Evolutionary conservation across 2,113 vertebrate genomes (phyloP).

Genomic region (Sinocyclocheilus anophthalmus): DNA sequence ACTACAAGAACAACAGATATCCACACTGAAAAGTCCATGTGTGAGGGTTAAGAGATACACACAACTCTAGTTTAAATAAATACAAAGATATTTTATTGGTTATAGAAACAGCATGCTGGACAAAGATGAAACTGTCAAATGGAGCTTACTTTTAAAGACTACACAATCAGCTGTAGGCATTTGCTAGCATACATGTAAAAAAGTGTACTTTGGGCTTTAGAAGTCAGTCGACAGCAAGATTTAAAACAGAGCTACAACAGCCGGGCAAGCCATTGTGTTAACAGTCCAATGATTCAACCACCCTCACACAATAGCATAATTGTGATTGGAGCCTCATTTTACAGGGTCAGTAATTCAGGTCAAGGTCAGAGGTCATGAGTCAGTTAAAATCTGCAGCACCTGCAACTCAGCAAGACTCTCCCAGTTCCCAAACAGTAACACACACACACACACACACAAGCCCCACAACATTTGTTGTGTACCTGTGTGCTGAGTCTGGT

Average conservation of each 20-base stretch:
- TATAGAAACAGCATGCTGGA: no score
- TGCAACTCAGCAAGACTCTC: constrained; percentile 32
- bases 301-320: constrained; percentile 14
- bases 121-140: not conserved
- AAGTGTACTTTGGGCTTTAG: not conserved
- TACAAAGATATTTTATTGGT: no score
- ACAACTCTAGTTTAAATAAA: not conserved
- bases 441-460: not conserved
- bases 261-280: not conserved
- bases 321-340: constrained; percentile 14
- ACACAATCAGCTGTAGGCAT: not conserved
- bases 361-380: constrained; percentile 22
- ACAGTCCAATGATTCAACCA: not conserved
- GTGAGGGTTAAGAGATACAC: no score
- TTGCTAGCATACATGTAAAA: not conserved
- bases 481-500: not conserved
- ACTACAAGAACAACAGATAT: not conserved
- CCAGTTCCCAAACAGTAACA: not conserved
- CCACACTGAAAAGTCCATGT: not conserved
- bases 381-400: constrained; percentile 12
- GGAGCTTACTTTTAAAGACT: not conserved
- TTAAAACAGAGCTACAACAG: not conserved
- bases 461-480: not conserved
- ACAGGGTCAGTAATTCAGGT: constrained; percentile 17
- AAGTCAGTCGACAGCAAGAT: not conserved